Percentiles rank a stretch among this genome's conserved stretches.
phyloP scores from a whole-genome alignment of 2,888 invertebrate genomes.

The Chrysopilus asiliformis region DNA sequence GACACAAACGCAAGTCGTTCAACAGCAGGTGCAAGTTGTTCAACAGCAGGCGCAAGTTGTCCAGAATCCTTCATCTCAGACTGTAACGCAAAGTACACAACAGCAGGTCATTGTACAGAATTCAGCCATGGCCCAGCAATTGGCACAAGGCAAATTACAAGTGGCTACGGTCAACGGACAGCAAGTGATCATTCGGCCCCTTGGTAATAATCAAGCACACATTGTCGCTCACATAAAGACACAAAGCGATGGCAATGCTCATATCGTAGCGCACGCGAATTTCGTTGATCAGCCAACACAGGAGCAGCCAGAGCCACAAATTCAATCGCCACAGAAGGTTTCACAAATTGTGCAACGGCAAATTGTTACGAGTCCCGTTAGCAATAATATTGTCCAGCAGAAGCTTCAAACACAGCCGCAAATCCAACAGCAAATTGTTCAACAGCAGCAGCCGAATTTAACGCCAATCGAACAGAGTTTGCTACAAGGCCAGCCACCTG shows the following conservation, averaged over 20 bases:
- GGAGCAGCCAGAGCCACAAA: conserved; percentile 11
- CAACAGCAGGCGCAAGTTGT: conserved; percentile 23
- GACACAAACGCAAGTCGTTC: conserved; percentile 33
- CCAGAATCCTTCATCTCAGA: no score
- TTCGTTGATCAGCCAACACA: no score
- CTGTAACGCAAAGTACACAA: conserved; percentile 19
- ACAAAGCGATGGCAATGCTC: conserved; percentile 38
- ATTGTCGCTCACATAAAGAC: conserved; percentile 60
- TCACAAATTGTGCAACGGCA: conserved; percentile 11
- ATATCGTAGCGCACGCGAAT: conserved; percentile 31
- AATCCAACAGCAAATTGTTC: conserved; percentile 16
- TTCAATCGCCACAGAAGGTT: conserved; percentile 12
- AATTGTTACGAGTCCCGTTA: conserved; percentile 14
- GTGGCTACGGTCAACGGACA: conserved; percentile 75
- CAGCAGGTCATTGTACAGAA: conserved; percentile 64
- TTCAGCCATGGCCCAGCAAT: conserved; percentile 62
- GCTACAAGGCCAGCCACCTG: conserved; percentile 66
- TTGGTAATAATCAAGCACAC: conserved; percentile 65
- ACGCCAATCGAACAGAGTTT: conserved; percentile 52
- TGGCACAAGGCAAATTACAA: conserved; percentile 71
- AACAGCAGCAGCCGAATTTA: conserved; percentile 16
- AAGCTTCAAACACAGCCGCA: conserved; percentile 17
- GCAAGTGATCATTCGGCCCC: conserved; percentile 66
- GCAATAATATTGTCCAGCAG: conserved; percentile 13
- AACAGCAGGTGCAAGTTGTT: conserved; percentile 27